phyloP scores from a whole-genome alignment of 2,888 invertebrate species.

The Noctua fimbriata region DNA sequence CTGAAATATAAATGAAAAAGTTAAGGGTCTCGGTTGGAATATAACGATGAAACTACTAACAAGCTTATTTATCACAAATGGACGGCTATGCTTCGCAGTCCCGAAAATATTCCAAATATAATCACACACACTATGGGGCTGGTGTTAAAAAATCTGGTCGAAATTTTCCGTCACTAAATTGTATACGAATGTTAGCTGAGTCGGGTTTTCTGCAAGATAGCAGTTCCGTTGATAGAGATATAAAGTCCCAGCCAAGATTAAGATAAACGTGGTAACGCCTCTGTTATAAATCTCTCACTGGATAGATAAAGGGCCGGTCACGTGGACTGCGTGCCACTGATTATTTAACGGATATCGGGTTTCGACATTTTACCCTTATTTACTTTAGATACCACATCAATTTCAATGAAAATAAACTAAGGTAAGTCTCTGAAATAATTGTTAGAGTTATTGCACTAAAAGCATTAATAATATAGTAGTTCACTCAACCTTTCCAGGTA shows the following conservation, averaged over 20 bases:
- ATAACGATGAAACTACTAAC: conserved; percentile 52
- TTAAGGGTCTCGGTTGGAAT: conserved; percentile 41
- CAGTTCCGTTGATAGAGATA: conserved; percentile 77
- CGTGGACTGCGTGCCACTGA: conserved; percentile 77
- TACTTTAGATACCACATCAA: conserved; percentile 33
- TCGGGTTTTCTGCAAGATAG: conserved; percentile 60
- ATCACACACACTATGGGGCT: conserved; percentile 38
- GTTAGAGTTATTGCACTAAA: neutral
- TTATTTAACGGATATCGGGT: conserved; percentile 76
- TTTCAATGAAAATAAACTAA: conserved; percentile 34
- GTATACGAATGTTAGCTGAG: conserved; percentile 24
- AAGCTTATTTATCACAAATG: conserved; percentile 58
- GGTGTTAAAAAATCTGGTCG: conserved; percentile 26
- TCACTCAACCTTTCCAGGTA: neutral
- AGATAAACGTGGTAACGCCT: conserved; percentile 82
- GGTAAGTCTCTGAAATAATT: neutral
- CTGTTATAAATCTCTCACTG: conserved; percentile 81
- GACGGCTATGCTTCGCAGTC: conserved; percentile 26
- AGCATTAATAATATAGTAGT: neutral
- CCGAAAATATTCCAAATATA: conserved; percentile 49
- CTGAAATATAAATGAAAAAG: conserved; percentile 52
- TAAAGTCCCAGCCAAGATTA: conserved; percentile 78
- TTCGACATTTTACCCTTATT: conserved; percentile 51
- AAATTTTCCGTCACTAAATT: conserved; percentile 43
- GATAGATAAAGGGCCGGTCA: conserved; percentile 81